Conservation (phyloP, 2,113 vertebrate species). For the Chlorocebus sabaeus region DNA sequence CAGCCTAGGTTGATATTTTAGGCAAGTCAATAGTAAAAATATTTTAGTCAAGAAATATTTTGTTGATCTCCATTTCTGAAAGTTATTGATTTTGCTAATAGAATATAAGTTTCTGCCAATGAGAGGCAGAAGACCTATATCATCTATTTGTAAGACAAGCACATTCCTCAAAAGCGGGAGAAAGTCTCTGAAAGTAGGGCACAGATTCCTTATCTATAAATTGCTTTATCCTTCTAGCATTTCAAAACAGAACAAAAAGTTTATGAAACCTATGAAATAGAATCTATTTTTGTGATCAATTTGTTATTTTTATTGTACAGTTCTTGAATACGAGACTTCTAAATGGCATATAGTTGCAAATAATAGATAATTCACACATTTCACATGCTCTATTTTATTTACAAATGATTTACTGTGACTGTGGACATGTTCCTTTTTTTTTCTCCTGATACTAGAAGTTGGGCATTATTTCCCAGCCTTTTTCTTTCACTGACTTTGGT, state of each 20-base stretch:
- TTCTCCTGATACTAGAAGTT: background rate
- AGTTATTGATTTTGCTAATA: background rate
- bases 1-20: background rate
- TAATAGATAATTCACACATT: background rate
- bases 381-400: background rate
- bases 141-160: background rate
- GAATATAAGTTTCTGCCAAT: background rate
- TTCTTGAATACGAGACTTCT: background rate
- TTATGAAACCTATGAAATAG: background rate
- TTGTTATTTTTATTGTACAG: background rate
- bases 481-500: background rate
- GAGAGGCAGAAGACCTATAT: background rate
- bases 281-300: background rate
- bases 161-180: background rate
- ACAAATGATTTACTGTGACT: background rate
- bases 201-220: background rate
- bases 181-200: background rate
- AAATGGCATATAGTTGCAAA: background rate
- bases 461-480: background rate
- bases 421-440: rapidly evolving
- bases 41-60: background rate
- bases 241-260: background rate
- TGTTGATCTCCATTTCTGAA: background rate
- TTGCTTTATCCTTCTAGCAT: background rate
- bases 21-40: background rate